Evolutionary conservation across 2,113 vertebrate genomes (phyloP).

Genomic region (Nanorana parkeri): DNA sequence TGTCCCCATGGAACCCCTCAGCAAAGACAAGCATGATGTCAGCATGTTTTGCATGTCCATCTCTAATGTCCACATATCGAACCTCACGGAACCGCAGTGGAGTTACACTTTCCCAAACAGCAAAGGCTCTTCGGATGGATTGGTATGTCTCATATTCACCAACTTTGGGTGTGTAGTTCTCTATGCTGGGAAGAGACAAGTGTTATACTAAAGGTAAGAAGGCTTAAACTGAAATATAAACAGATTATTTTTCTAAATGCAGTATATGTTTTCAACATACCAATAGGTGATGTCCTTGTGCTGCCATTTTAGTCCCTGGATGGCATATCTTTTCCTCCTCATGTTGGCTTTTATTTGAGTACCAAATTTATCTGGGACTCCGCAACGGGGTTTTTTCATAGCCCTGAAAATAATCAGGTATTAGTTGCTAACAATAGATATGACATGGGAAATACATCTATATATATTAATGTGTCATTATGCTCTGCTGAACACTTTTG

Average conservation of each 20-base stretch:
- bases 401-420: conserved; percentile 70
- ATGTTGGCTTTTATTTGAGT: conserved; percentile 86
- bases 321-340: conserved; percentile 85
- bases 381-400: conserved; percentile 86
- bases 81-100: conserved; percentile 87
- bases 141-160: conserved; percentile 79
- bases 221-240: not conserved
- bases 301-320: conserved; percentile 90
- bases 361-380: conserved; percentile 89
- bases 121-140: conserved; percentile 87
- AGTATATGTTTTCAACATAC: conserved; percentile 71
- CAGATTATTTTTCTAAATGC: not conserved
- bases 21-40: conserved; percentile 94
- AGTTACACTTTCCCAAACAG: conserved; percentile 81
- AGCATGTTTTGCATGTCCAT: conserved; percentile 80
- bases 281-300: conserved; percentile 88
- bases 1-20: conserved; percentile 90
- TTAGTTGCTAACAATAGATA: no score
- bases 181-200: conserved; percentile 69
- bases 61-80: conserved; percentile 79
- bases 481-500: no score
- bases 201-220: not conserved
- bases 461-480: no score
- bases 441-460: no score
- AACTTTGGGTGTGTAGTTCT: conserved; percentile 81